Conservation (phyloP, 2,797 vertebrate species). For the Pantherophis alleghaniensis region DNA sequence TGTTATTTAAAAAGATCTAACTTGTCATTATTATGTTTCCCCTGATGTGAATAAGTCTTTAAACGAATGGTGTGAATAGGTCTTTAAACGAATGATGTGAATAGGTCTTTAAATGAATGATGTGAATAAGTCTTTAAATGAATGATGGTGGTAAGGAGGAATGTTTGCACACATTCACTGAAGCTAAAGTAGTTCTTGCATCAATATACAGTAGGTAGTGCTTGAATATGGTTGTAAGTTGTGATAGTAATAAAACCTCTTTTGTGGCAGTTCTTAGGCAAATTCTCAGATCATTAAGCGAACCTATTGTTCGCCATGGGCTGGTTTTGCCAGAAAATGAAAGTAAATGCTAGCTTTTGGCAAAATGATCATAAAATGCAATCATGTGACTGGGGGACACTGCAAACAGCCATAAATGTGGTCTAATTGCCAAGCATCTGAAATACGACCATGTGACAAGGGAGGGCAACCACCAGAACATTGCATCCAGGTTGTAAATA, state of each 20-base stretch:
- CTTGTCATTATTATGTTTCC: background rate
- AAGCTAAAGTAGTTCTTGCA: background rate
- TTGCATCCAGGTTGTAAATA: background rate
- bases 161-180: background rate
- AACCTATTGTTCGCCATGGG: no score
- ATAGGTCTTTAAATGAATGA: background rate
- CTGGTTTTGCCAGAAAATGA: background rate
- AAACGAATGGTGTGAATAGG: background rate
- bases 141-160: background rate
- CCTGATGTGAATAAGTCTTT: background rate
- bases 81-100: background rate
- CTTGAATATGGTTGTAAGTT: background rate
- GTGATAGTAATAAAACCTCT: background rate
- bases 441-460: background rate
- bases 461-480: background rate
- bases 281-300: background rate
- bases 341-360: background rate
- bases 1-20: background rate
- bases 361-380: background rate
- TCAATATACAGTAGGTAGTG: background rate
- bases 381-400: background rate
- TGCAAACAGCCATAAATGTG: background rate
- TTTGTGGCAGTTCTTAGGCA: background rate
- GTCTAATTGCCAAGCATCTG: background rate
- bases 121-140: background rate